These are phyloP conservation scores for Ctenoplectra terminalis DNA, from an alignment of 1,140 invertebrate species.

Conservation along the genomic window DNA sequence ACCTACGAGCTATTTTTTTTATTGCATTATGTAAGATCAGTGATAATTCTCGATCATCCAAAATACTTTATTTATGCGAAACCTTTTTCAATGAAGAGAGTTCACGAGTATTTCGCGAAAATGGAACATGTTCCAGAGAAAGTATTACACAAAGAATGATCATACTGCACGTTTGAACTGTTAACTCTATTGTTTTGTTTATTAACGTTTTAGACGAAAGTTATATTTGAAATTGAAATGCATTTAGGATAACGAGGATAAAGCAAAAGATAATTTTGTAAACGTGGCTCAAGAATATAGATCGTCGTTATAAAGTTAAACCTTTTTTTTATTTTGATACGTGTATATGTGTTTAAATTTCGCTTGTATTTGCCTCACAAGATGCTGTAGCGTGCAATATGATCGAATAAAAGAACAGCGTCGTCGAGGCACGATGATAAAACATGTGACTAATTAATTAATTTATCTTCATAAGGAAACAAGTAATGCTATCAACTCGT, in stretches of 20 bases:
- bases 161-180: constrained; percentile 57
- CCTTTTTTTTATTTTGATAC: constrained; percentile 26
- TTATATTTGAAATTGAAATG: constrained; percentile 16
- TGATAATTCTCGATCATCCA: constrained; percentile 13
- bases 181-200: constrained; percentile 1
- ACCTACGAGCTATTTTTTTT: constrained; percentile 59
- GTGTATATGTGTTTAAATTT: not conserved
- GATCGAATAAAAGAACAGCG: constrained; percentile 52
- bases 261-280: not conserved
- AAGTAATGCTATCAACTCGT: constrained; percentile 68
- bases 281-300: not conserved
- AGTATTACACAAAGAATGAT: constrained; percentile 53
- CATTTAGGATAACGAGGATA: not conserved
- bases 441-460: constrained; percentile 62
- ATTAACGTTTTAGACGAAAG: not conserved
- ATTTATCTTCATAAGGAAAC: constrained; percentile 57
- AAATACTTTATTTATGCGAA: constrained; percentile 52
- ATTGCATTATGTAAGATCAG: constrained; percentile 62
- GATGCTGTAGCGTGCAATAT: constrained; percentile 67
- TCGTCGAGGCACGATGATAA: constrained; percentile 45
- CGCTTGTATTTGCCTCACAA: constrained; percentile 9
- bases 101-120: constrained; percentile 21
- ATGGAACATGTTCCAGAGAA: constrained; percentile 38
- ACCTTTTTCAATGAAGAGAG: constrained; percentile 30
- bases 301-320: constrained; percentile 2